Base-by-base conservation (phyloP, 2,113 vertebrate genomes). In the Cygnus buccinator region DNA sequence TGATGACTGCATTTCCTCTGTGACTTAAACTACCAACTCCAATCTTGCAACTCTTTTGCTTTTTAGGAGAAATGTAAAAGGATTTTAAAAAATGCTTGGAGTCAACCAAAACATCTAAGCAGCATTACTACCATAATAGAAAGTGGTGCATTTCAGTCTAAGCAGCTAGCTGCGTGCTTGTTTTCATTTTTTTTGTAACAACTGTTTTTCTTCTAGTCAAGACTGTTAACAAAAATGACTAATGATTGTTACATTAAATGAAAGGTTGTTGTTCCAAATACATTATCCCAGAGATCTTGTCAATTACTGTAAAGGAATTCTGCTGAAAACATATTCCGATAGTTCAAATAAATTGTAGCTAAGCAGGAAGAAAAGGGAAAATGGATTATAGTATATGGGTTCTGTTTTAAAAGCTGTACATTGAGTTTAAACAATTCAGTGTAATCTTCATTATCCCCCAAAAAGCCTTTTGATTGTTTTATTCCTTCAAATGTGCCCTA, bases 391-490 rank as follows among this genome's bases (percentile, higher is more conserved):
- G 59, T 61, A 10, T 9, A 37, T 12, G 10, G 73, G 52, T 85
- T 96, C 59, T 94, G 39, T 76, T 96, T 96, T 93, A 92, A 95
- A 95, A 96, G 97, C 96, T 91, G 50, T 89, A 91, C 52, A 62
- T 84, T 93, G 70, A 87, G 59, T 96, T 95, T 95, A 96, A 96
- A 97, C 91, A 95, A 93, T 94, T 96, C 95, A 94, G 66, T 87
- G 90, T 89, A 89, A 97, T 95, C 92, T 96, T 95, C 94, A 87
- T 96, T 96, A 97, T 97, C 65, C 93, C 85, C 87, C 91, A 48
- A 82, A 96, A 97, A 96, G 94, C 90, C 95, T 97, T 94, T 87
- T 93, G 95, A 97, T 97, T 96, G 95, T 97, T 97, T 97, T 96
- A 96, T 79, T 94, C 89, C 82, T 97, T 91, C 94, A 97, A 90